These are phyloP conservation scores for Diabrotica undecimpunctata DNA, from an alignment of 1,140 invertebrate genomes.

Conservation along the genomic window DNA sequence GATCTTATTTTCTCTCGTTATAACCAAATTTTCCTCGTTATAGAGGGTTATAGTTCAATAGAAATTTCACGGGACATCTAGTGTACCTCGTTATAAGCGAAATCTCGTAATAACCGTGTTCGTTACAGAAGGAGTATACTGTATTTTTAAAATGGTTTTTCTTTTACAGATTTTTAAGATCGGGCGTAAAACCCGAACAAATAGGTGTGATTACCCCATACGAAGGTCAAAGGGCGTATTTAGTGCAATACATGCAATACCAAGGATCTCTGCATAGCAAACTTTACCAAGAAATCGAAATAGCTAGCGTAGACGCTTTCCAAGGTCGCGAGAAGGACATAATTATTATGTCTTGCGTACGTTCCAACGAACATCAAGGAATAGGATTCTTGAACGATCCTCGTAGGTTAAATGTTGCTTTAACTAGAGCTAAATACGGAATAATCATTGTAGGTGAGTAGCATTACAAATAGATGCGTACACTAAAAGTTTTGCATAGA, in stretches of 20 bases:
- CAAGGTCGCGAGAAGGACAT: slow-evolving; percentile 98
- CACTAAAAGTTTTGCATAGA: too few relatives aligned
- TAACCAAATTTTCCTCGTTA: too few relatives aligned
- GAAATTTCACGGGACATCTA: too few relatives aligned
- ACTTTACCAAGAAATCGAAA: slow-evolving; percentile 97
- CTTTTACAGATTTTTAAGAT: slow-evolving; percentile 72
- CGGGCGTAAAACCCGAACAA: slow-evolving; percentile 94
- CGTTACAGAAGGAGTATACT: too few relatives aligned
- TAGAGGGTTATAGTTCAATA: too few relatives aligned
- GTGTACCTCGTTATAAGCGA: too few relatives aligned
- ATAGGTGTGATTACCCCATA: slow-evolving; percentile 99
- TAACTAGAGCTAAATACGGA: slow-evolving; percentile 96
- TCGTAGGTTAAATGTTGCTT: slow-evolving; percentile 92
- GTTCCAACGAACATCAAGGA: slow-evolving; percentile 85
- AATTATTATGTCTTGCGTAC: slow-evolving; percentile 97
- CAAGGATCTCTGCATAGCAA: slow-evolving; percentile 95
- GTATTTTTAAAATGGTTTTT: not conserved
- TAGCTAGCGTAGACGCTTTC: slow-evolving; percentile 99
- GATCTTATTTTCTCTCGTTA: too few relatives aligned
- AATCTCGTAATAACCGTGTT: too few relatives aligned
- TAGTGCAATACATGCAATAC: slow-evolving; percentile 99
- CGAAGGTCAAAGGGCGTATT: slow-evolving; percentile 96
- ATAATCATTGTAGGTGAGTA: slow-evolving; percentile 81
- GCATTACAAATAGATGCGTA: too few relatives aligned
- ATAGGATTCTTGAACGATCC: slow-evolving; percentile 98